These are phyloP conservation scores for Acanthosepion pharaonis DNA, from an alignment of 2,888 invertebrate species.

Conservation along the genomic window DNA sequence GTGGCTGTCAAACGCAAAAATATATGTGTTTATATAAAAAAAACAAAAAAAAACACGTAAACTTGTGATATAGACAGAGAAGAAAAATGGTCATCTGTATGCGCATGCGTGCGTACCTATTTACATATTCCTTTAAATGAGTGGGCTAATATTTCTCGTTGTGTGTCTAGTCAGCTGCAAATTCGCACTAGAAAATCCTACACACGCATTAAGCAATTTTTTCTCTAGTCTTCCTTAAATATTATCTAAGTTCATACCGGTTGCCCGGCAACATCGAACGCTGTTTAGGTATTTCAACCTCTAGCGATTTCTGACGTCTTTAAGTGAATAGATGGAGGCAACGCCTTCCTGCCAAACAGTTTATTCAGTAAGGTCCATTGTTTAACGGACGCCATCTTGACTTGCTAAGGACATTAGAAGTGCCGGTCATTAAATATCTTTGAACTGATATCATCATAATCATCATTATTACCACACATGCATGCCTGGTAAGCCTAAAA, in stretches of 20 bases:
- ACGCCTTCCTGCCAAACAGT: neutral
- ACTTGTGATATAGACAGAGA: neutral
- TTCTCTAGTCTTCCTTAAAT: neutral
- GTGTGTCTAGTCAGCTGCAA: neutral
- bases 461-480: neutral
- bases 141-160: neutral
- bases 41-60: neutral
- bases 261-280: neutral
- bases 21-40: neutral
- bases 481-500: no score
- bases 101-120: neutral
- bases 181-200: neutral
- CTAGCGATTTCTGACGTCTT: neutral
- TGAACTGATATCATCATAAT: neutral
- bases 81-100: no score
- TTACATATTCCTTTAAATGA: no score
- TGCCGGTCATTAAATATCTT: neutral
- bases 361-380: conserved; percentile 22
- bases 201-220: neutral
- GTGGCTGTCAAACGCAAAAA: neutral
- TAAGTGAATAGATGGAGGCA: neutral
- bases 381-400: conserved; percentile 24
- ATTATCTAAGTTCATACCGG: neutral
- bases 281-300: neutral
- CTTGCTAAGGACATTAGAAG: neutral